A percentile compares a stretch with the other conserved stretches of the same genome.
These are phyloP conservation scores for Rhopalosiphum padi DNA, from an alignment of 1,140 invertebrate genomes.

Conservation along the genomic window DNA sequence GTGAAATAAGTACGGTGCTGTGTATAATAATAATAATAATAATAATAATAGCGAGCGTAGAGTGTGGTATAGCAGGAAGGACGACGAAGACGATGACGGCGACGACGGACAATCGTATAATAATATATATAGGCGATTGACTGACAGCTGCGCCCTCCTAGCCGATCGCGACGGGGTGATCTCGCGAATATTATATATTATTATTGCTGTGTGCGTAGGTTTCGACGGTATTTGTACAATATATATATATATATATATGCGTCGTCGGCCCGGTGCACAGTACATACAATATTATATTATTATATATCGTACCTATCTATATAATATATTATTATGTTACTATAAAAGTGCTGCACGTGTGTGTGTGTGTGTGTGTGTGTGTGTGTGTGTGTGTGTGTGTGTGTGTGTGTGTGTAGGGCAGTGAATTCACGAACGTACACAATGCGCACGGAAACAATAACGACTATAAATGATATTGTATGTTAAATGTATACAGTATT, in stretches of 20 bases:
- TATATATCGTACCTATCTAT: neutral
- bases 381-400: too few relatives aligned
- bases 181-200: neutral
- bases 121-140: neutral
- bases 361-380: too few relatives aligned
- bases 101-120: neutral
- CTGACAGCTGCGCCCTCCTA: neutral
- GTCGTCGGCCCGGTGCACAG: neutral
- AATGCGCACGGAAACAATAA: neutral
- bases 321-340: too few relatives aligned
- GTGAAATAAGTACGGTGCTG: slow-evolving; percentile 33
- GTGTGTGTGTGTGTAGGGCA: too few relatives aligned
- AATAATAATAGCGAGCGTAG: neutral
- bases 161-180: neutral
- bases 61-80: too few relatives aligned
- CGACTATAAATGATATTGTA: neutral
- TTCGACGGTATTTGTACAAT: neutral
- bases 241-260: neutral
- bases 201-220: neutral
- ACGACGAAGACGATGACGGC: neutral
- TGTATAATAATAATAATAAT: neutral
- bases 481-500: neutral
- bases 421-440: neutral
- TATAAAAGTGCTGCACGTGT: neutral
- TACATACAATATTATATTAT: neutral